Percentiles rank a stretch among this genome's conserved stretches.
Conservation (phyloP, 2,797 vertebrate genomes). For the Clarias pachynema region DNA sequence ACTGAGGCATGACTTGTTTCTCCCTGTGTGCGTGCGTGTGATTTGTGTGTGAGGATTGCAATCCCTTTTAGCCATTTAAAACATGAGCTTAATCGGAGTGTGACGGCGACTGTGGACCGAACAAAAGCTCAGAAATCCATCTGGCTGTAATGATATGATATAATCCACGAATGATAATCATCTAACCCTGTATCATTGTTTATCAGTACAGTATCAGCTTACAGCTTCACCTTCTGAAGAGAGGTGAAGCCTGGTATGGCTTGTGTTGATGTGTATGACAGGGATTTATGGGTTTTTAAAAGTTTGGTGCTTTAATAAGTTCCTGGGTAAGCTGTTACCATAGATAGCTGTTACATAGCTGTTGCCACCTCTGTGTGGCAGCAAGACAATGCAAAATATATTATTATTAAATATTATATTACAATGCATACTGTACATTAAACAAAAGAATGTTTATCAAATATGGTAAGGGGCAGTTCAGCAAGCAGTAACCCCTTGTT, state of each 20-base stretch:
- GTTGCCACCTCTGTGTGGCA: background rate
- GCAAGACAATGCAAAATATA: background rate
- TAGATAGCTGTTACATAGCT: too few species aligned
- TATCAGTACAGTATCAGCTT: background rate
- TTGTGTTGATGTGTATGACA: background rate
- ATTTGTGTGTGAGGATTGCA: background rate
- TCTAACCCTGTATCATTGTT: too few species aligned
- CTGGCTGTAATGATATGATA: slow-evolving; percentile 12
- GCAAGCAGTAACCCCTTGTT: background rate
- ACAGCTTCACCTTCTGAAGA: too few species aligned
- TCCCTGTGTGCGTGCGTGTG: background rate
- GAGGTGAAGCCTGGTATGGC: background rate
- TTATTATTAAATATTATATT: too few species aligned
- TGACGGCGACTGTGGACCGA: background rate
- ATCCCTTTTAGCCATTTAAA: slow-evolving; percentile 16
- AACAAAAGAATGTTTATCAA: background rate
- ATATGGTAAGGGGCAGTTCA: background rate
- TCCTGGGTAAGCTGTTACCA: background rate
- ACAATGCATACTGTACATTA: background rate
- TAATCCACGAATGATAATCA: slow-evolving; percentile 10
- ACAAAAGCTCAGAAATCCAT: slow-evolving; percentile 9
- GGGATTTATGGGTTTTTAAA: background rate
- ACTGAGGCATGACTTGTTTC: background rate
- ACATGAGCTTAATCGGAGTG: slow-evolving; percentile 15
- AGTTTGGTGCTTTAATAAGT: background rate